Base-by-base conservation (phyloP, 1,140 invertebrate genomes). In the Ridgeia piscesae region DNA sequence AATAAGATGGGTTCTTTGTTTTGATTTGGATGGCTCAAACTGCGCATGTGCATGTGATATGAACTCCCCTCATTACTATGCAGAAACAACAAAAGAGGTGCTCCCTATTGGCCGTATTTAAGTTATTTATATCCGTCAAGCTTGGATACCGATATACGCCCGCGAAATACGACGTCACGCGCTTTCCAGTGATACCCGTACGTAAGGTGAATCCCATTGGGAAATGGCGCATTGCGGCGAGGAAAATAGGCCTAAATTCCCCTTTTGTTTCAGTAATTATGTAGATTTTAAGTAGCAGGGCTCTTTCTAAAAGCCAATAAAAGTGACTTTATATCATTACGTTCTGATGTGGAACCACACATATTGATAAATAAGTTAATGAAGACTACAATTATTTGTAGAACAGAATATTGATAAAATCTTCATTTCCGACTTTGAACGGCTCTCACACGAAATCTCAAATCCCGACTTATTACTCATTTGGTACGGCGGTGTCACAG, bases 391-490 rank as follows among this genome's bases (percentile, higher is more conserved):
- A 14, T 77, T 77, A 6, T 77, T 77, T 14, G 27, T 21, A 77
- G 27, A 77, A 77, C 17, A 21, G 27, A 77, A 77, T 14, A 8
- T 77, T 77, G 17, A 77, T 77, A 77, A 77, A 77, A 17, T 77
- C 6, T 14, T 77, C 6, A 77, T 31, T 17, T 77, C 58, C 58
- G 58, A 77, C 58, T 77, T 77, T 21, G 17, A 77, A 77, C 17
- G 6, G 6, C 58, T 77, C 58, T 77, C 58, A 8, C 58, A 17
- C 17, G 17, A 77, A 77, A 77, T 77, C 58, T 31, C 17, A 77
- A 77, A 77, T 77, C 58, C 58, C 58, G 58, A 77, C 58, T 77
- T 77, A 77, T 77, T 77, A 77, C 58, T 77, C 58, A 77, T 77
- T 77, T 77, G 58, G 58, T 77, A 77, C 58, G 17, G 58, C 58